Evolutionary conservation across 2,113 vertebrate genomes (phyloP).

Genomic region (Spea bombifrons): DNA sequence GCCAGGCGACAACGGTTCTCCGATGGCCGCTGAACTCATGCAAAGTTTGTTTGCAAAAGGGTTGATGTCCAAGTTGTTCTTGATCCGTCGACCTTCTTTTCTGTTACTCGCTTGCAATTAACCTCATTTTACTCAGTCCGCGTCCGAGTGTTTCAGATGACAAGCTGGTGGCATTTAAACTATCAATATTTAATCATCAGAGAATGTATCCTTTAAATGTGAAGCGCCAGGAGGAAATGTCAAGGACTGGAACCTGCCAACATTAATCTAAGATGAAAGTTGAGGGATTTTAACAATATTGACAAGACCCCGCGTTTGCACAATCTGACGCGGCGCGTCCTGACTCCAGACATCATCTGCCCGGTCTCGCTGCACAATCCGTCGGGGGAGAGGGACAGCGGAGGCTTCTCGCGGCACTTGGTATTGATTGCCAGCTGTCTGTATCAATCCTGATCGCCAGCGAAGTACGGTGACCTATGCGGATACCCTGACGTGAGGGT

Average conservation of each 20-base stretch:
- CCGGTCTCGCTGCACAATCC: slow-evolving; percentile 1
- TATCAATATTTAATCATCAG: slow-evolving; percentile 30
- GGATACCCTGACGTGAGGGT: not conserved
- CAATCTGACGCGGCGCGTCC: slow-evolving; percentile 5
- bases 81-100: not conserved
- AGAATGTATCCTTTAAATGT: slow-evolving; percentile 8
- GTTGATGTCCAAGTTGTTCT: not conserved
- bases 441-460: not conserved
- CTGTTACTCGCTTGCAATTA: not conserved
- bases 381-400: not conserved
- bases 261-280: not conserved
- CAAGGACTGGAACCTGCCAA: slow-evolving; percentile 4
- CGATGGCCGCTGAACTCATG: not conserved
- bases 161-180: slow-evolving; percentile 25
- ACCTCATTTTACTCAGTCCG: not conserved
- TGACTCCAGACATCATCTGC: not conserved
- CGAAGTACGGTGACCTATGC: slow-evolving; percentile 4
- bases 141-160: not conserved
- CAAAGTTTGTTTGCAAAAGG: not conserved
- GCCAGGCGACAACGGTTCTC: not conserved
- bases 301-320: slow-evolving; percentile 9
- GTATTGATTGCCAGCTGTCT: slow-evolving; percentile 26
- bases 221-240: slow-evolving; percentile 26
- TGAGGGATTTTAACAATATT: slow-evolving; percentile 19
- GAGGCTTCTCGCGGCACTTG: not conserved